phyloP scores from a whole-genome alignment of 2,888 invertebrate species.

The Drosophila picticornis region DNA sequence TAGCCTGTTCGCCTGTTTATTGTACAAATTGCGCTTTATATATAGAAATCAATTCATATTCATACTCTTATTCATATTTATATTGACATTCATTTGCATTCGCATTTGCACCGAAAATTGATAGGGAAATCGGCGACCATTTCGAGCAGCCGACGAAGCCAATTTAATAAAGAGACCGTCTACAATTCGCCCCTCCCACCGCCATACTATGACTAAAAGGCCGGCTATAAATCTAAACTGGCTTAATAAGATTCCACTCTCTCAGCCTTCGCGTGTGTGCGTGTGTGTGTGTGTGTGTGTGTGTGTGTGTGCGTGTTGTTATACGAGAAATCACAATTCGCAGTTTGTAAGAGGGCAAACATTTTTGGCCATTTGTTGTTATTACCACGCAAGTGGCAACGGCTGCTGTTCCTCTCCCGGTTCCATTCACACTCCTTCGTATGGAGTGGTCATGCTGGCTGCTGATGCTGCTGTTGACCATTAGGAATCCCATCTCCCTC shows the following conservation, averaged over 20 bases:
- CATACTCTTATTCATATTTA: slow-evolving; percentile 22
- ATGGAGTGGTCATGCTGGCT: not conserved
- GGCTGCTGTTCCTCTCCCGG: slow-evolving; percentile 27
- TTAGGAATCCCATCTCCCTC: not conserved
- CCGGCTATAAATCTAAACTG: slow-evolving; percentile 66
- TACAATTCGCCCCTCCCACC: not conserved
- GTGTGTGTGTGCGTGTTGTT: slow-evolving; percentile 12
- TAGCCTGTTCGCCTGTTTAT: not conserved
- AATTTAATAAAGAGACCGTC: slow-evolving; percentile 30
- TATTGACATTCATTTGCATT: slow-evolving; percentile 23
- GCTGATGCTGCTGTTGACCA: slow-evolving; percentile 20
- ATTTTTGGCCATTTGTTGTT: slow-evolving; percentile 72
- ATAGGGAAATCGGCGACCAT: slow-evolving; percentile 47
- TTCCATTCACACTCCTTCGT: not conserved
- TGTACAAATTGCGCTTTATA: not conserved
- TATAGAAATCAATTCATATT: slow-evolving; percentile 9
- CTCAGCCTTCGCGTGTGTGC: slow-evolving; percentile 5
- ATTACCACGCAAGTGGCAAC: slow-evolving; percentile 54
- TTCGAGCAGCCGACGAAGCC: slow-evolving; percentile 46
- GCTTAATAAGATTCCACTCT: slow-evolving; percentile 69
- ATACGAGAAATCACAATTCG: slow-evolving; percentile 55
- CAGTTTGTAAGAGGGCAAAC: slow-evolving; percentile 46
- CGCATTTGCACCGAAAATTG: slow-evolving; percentile 44
- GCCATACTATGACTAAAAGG: slow-evolving; percentile 22
- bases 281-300: not conserved